Evolutionary conservation across 2,797 vertebrate species (phyloP).

Genomic region (Gallirallus australis): DNA sequence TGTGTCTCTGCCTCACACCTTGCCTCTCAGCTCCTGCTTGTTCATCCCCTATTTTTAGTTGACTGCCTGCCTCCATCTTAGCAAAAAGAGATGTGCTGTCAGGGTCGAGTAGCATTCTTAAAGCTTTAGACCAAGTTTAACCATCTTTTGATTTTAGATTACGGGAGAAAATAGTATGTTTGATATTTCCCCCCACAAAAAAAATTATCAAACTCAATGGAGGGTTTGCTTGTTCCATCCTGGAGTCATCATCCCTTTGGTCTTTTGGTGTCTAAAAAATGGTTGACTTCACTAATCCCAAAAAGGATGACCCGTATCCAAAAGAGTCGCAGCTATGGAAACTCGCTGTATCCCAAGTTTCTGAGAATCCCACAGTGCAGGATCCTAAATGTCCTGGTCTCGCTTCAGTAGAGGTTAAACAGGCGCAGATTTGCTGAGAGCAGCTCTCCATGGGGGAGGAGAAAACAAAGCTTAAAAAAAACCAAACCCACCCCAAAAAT

Average conservation of each 20-base stretch:
- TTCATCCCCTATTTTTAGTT: not conserved
- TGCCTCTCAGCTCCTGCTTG: not conserved
- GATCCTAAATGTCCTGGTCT: not conserved
- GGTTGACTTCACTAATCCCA: not conserved
- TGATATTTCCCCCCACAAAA: not conserved
- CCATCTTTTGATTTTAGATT: not conserved
- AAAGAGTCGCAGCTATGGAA: not conserved
- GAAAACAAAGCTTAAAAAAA: not conserved
- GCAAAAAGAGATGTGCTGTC: accelerated
- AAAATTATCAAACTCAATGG: accelerated
- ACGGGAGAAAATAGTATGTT: not conserved
- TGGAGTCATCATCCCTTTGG: not conserved
- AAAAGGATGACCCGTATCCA: not conserved
- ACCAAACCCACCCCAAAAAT: too few relatives aligned
- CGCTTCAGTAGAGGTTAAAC: not conserved
- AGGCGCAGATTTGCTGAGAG: not conserved
- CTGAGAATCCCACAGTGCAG: not conserved
- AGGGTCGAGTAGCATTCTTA: accelerated
- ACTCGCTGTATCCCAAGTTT: not conserved
- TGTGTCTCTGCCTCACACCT: not conserved
- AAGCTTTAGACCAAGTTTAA: not conserved
- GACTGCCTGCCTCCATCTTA: not conserved
- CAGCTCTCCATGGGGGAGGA: not conserved
- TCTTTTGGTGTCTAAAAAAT: not conserved
- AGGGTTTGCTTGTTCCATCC: not conserved